Evolutionary conservation across 2,797 vertebrate species (phyloP), one percentile per base, ranked within the genome.

Genomic region (Erithacus rubecula): DNA sequence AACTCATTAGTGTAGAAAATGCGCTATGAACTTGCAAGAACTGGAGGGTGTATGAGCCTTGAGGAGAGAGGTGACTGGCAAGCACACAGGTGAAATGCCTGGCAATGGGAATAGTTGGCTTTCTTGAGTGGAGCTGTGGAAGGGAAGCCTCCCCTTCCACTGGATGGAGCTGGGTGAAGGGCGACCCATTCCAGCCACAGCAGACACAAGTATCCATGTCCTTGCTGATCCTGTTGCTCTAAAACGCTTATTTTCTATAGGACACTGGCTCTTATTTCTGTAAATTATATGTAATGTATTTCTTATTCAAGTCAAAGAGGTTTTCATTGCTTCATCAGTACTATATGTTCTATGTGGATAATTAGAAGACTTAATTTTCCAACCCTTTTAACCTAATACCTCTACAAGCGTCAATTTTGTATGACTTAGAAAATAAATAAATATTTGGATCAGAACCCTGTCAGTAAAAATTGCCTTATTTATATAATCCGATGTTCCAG

Each of bases 361-460:
- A 71, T 67, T 84, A 89, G 70, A 92, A 83, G 52, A 70, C 70
- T 65, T 95, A 13, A 34, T 93, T 95, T 91, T 84, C 77, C 60
- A 82, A 13, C 53, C 70, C 53, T 89, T 95, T 87, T 71, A 95
- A 81, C 72, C 53, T 60, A 64, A 46, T 95, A 75, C 53, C 67
- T 90, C 83, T 83, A 82, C 43, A 90, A 90, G 36, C 51, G 67
- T 94, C 85, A 58, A 70, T 94, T 96, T 96, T 95, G 77, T 94
- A 95, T 93, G 43, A 94, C 53, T 91, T 91, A 94, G 79, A 49
- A 93, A 91, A 85, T 90, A 89, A 96, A 95, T 94, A 94, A 96
- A 91, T 93, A 91, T 92, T 93, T 96, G 92, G 70, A 90, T 72
- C 94, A 95, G 85, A 83, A 91, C 22, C 41, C 18, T 86, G 36